Conservation (phyloP, 2,113 vertebrate species). For the Leptocoma aspasia region DNA sequence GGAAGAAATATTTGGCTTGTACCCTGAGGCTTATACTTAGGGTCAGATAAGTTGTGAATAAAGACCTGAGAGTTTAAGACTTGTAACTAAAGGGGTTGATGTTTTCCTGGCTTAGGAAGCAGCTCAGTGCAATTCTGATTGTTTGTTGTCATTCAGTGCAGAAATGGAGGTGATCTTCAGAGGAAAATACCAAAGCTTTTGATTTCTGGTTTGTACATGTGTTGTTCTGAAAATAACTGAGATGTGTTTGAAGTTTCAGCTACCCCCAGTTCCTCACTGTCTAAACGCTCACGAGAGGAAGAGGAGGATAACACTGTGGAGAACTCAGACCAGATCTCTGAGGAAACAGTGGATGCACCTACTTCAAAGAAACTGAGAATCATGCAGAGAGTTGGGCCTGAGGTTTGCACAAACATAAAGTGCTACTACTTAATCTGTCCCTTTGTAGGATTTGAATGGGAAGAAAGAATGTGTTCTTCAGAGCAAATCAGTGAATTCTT, state of each 20-base stretch:
- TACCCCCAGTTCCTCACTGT: constrained; percentile 84
- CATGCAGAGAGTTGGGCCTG: constrained; percentile 86
- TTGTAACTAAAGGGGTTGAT: neutral
- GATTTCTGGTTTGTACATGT: neutral
- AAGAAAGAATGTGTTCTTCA: neutral
- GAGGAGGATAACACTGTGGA: constrained; percentile 85
- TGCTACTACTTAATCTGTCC: neutral
- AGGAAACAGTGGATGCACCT: constrained; percentile 85
- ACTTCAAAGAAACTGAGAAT: constrained; percentile 89
- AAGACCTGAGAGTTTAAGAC: neutral
- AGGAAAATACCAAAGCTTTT: neutral
- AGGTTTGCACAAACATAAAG: constrained; percentile 70
- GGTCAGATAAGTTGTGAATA: neutral
- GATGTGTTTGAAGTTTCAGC: constrained; percentile 82
- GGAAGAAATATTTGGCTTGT: neutral
- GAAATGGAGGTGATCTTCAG: neutral
- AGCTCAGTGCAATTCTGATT: neutral
- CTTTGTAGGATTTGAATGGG: neutral
- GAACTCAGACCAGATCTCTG: constrained; percentile 78
- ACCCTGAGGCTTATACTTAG: neutral
- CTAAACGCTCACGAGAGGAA: constrained; percentile 91
- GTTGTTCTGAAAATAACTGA: neutral
- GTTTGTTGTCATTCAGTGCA: neutral
- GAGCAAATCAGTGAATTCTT: neutral
- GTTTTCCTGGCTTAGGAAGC: neutral